phyloP scores from a whole-genome alignment of 2,888 invertebrate species.

The Eumacrocentrus americanus region DNA sequence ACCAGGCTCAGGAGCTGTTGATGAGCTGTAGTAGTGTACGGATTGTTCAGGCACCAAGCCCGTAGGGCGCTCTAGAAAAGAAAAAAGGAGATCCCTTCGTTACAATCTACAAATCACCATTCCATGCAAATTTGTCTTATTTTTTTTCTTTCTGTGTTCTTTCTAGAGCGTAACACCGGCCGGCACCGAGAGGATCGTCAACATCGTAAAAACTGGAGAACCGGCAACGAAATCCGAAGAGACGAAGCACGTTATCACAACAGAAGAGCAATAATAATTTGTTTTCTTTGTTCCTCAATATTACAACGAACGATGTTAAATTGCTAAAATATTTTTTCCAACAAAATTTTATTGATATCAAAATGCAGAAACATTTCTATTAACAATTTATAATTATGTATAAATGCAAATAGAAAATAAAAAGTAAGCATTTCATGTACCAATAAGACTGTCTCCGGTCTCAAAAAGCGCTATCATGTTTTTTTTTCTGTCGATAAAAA shows the following conservation, averaged over 20 bases:
- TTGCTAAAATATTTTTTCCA: too few species aligned
- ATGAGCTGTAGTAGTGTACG: conserved; percentile 41
- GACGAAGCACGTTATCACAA: conserved; percentile 39
- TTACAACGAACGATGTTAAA: too few species aligned
- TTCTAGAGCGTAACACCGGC: conserved; percentile 41
- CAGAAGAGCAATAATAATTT: conserved; percentile 31
- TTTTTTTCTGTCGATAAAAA: not conserved
- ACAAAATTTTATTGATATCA: too few species aligned
- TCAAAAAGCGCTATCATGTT: not conserved
- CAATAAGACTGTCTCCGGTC: too few species aligned
- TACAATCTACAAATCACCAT: not conserved
- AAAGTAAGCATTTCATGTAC: too few species aligned
- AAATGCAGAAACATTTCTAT: too few species aligned
- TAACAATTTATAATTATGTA: too few species aligned
- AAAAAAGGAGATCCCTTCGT: conserved; percentile 3
- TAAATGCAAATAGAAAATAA: too few species aligned
- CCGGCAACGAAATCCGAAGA: conserved; percentile 45
- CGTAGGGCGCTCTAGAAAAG: conserved; percentile 55
- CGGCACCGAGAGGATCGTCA: conserved; percentile 49
- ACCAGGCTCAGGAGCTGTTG: conserved; percentile 12
- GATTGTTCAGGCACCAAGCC: conserved; percentile 58
- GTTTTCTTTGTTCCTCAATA: too few species aligned
- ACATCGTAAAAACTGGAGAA: conserved; percentile 53
- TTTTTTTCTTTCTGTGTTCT: conserved; percentile 5
- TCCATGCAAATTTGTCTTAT: not conserved